Percentiles rank a stretch among this genome's conserved stretches.
Evolutionary conservation across 2,797 vertebrate genomes (phyloP).

Genomic region (Paedocypris micromegethes): DNA sequence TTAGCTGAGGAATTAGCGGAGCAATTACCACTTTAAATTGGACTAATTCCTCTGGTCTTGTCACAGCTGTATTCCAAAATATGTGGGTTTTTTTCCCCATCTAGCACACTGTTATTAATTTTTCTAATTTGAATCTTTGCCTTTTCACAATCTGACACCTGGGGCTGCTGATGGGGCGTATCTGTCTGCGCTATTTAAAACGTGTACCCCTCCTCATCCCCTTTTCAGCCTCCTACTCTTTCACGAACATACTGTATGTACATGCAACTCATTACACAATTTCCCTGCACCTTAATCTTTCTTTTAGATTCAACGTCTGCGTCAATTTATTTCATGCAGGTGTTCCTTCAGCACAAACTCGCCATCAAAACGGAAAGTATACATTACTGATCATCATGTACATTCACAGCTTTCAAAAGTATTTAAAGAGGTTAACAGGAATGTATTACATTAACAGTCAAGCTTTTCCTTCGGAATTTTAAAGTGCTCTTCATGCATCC

Average conservation of each 20-base stretch:
- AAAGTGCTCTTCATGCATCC: constrained; percentile 15
- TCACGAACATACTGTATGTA: constrained; percentile 23
- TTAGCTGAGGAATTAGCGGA: constrained; percentile 76
- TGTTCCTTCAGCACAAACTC: constrained; percentile 23
- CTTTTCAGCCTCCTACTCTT: constrained; percentile 35
- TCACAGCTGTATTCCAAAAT: constrained; percentile 71
- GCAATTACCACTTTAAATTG: constrained; percentile 81
- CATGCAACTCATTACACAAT: constrained; percentile 32
- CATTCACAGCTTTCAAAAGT: not conserved
- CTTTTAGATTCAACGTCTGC: not conserved
- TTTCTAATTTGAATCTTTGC: constrained; percentile 63
- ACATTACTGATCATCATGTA: not conserved
- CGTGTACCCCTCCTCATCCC: constrained; percentile 50
- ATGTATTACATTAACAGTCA: not conserved
- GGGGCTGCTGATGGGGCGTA: constrained; percentile 60
- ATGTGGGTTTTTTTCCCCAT: constrained; percentile 48
- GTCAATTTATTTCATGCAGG: constrained; percentile 34
- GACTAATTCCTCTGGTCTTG: constrained; percentile 72
- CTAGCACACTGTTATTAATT: constrained; percentile 71
- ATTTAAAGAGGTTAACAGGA: not conserved
- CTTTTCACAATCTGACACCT: constrained; percentile 72
- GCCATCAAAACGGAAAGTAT: not conserved
- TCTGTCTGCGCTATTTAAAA: constrained; percentile 64
- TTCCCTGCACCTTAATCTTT: constrained; percentile 22
- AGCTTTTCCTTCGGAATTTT: not conserved